Conservation (phyloP, 2,113 vertebrate genomes). For the Struthio camelus region DNA sequence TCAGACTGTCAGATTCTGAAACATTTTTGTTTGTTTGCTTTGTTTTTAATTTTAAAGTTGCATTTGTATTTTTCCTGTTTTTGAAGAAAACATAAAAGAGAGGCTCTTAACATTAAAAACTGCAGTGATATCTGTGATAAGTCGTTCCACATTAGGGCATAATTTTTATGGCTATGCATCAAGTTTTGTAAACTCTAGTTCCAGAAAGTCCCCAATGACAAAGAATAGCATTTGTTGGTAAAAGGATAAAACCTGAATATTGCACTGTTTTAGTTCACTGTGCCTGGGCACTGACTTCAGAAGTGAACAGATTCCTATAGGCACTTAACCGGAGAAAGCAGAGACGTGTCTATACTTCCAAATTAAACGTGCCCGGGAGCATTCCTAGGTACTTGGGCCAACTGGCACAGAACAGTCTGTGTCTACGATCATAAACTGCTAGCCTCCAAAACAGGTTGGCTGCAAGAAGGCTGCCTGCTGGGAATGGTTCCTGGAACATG, state of each 20-base stretch:
- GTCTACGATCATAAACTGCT: constrained; percentile 23
- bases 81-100: background rate
- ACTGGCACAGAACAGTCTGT: constrained; percentile 49
- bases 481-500: constrained; percentile 46
- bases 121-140: background rate
- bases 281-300: constrained; percentile 35
- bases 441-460: constrained; percentile 58
- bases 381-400: constrained; percentile 49
- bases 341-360: constrained; percentile 4
- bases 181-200: background rate
- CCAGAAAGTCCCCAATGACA: background rate
- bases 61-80: background rate
- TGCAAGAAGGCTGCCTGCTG: constrained; percentile 55
- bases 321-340: constrained; percentile 42
- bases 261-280: background rate
- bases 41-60: background rate
- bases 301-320: constrained; percentile 42
- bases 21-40: background rate
- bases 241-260: background rate
- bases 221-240: background rate
- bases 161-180: background rate
- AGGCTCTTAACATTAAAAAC: background rate
- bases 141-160: background rate
- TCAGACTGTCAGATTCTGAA: background rate
- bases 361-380: background rate